These are phyloP conservation scores for Kryptolebias marmoratus DNA, from an alignment of 2,113 vertebrate genomes.

Conservation along the genomic window DNA sequence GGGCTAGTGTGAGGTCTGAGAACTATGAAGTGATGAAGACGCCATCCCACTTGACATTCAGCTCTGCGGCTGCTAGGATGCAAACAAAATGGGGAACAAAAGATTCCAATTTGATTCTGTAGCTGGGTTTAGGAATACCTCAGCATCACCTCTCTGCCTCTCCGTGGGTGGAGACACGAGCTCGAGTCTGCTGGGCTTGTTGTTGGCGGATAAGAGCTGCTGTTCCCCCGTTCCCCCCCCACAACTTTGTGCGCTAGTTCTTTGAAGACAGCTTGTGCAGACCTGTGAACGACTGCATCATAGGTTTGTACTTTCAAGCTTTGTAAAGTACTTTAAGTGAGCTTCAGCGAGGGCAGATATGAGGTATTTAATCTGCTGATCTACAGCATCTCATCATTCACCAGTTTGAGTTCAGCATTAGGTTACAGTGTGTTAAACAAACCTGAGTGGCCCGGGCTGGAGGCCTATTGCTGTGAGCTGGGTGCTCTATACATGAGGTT, in stretches of 20 bases:
- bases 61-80: conserved; percentile 23
- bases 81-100: conserved; percentile 16
- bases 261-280: conserved; percentile 28
- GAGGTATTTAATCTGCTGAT: conserved; percentile 65
- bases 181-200: conserved; percentile 11
- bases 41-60: conserved; percentile 16
- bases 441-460: conserved; percentile 42
- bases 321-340: neutral
- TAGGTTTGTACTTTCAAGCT: conserved; percentile 8
- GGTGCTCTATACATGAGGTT: conserved; percentile 40
- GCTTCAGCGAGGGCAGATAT: conserved; percentile 21
- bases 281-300: conserved; percentile 16
- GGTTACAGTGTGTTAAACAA: conserved; percentile 36
- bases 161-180: conserved; percentile 10
- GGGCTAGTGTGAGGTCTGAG: conserved; percentile 53
- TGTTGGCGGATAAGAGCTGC: conserved; percentile 11
- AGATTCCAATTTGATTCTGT: conserved; percentile 24
- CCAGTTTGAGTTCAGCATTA: conserved; percentile 44
- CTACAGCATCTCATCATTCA: conserved; percentile 62
- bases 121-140: conserved; percentile 15
- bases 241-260: conserved; percentile 26
- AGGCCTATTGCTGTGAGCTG: conserved; percentile 43
- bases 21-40: conserved; percentile 8
- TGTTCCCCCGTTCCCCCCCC: neutral
- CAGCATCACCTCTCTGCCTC: conserved; percentile 14